These are phyloP conservation scores for Perca schrenkii DNA, from an alignment of 2,113 vertebrate species.

Conservation along the genomic window DNA sequence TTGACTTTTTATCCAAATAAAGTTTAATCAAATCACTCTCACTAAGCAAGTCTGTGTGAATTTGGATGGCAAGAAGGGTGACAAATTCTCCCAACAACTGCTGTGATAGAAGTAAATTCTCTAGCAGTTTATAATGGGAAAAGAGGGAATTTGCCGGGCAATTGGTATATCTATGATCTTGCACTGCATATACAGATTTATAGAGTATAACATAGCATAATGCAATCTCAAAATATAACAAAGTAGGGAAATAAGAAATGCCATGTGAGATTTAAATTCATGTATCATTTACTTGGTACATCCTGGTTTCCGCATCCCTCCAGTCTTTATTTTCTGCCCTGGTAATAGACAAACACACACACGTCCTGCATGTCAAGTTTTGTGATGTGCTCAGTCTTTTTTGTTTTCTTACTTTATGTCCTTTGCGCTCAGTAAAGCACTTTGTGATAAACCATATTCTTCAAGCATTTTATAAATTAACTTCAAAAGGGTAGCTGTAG, in stretches of 20 bases:
- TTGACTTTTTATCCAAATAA: background rate
- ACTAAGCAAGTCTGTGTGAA: background rate
- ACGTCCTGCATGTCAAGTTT: background rate
- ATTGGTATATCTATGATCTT: background rate
- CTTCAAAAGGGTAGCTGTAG: background rate
- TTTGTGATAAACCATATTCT: conserved; percentile 3
- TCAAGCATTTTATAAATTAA: conserved; percentile 20
- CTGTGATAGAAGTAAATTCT: background rate
- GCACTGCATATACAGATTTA: background rate
- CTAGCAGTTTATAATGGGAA: background rate
- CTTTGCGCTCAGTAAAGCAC: conserved; percentile 17
- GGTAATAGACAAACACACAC: background rate
- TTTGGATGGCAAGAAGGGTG: too few relatives aligned
- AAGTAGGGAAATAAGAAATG: background rate
- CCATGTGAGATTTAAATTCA: background rate
- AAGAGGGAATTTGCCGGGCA: background rate
- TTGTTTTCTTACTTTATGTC: conserved; percentile 3
- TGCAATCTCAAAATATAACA: background rate
- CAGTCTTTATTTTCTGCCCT: background rate
- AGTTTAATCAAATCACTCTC: background rate
- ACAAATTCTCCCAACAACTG: background rate
- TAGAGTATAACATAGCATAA: background rate
- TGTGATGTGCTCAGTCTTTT: background rate
- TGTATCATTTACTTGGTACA: background rate
- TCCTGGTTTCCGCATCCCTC: background rate